phyloP scores from a whole-genome alignment of 2,113 vertebrate genomes.

The Dasyurus viverrinus region DNA sequence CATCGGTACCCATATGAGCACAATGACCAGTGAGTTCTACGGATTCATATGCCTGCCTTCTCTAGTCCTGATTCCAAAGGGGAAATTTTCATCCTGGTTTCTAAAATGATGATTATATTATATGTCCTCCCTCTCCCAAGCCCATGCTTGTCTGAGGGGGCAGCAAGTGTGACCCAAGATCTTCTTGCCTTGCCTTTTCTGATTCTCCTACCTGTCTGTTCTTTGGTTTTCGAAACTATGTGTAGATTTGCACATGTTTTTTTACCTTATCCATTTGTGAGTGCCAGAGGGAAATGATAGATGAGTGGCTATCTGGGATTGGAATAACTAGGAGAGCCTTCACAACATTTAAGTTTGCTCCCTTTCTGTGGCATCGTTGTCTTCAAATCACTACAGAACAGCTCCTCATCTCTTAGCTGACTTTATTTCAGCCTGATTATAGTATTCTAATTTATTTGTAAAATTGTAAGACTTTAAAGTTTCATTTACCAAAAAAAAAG shows the following conservation, averaged over 20 bases:
- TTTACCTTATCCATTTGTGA: background rate
- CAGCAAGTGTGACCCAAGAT: background rate
- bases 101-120: background rate
- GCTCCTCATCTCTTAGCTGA: background rate
- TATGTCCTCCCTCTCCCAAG: background rate
- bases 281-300: background rate
- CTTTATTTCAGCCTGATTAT: background rate
- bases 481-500: slow-evolving; percentile 15
- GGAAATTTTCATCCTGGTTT: background rate
- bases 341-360: background rate
- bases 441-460: background rate
- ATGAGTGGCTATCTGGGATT: background rate
- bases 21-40: background rate
- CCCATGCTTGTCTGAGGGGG: background rate
- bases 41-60: background rate
- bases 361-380: background rate
- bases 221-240: background rate
- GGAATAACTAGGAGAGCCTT: background rate
- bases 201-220: background rate
- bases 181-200: background rate
- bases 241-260: background rate
- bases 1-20: background rate
- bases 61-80: background rate
- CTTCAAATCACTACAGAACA: background rate
- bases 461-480: background rate